Base-by-base conservation (phyloP, 2,888 invertebrate species). In the Gari tellinella region DNA sequence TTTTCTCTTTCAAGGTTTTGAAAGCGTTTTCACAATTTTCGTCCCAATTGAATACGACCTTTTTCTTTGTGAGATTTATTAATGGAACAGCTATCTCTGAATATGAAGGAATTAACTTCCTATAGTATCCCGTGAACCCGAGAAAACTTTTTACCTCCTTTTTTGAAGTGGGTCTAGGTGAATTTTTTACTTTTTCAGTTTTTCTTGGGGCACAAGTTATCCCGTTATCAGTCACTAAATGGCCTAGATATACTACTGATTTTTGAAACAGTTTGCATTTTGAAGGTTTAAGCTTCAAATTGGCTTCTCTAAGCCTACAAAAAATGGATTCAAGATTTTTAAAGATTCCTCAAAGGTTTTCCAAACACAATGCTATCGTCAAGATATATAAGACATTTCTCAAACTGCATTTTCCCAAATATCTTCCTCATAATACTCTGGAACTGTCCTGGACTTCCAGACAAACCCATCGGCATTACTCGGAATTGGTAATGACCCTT, bases 181-280 rank as follows among this genome's bases (percentile, higher is more conserved):
- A 60, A 12, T 72, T 19, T 37, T 48, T 51, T 17, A 66, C 26
- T 4, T 52, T 26, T 19, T 23, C 23, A 8, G 53, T 8, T 25
- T 67, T 67, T 31, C 12, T 21, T 14, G 55, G 41, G 19, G 60
- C 61, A 21, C 53, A 61, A 23, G 17, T 38, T 1, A 67, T 58
- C 17, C 63, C 64, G 8, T 48, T 23, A 7, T 37, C 37, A 10
- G 57, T 58, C 2, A 58, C 58, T 14, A 72, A 23, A 55, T 70
- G 70, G 3, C 70, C 72, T 45, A 65, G 31, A 38, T 56, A 72
- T 25, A 15, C 23, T 7, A 56, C 61, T 55, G 65, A 38, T 31
- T 19, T 41, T 45, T 66, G 49, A 45, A 73, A 68, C 17, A 73
- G 19, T 4, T 19, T 8, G 38, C 60, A 73, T 17, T 72, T 73